A percentile compares a stretch with the other conserved stretches of the same genome.
Conservation (phyloP, 2,888 invertebrate genomes). For the Chaitophorus viminalis region DNA sequence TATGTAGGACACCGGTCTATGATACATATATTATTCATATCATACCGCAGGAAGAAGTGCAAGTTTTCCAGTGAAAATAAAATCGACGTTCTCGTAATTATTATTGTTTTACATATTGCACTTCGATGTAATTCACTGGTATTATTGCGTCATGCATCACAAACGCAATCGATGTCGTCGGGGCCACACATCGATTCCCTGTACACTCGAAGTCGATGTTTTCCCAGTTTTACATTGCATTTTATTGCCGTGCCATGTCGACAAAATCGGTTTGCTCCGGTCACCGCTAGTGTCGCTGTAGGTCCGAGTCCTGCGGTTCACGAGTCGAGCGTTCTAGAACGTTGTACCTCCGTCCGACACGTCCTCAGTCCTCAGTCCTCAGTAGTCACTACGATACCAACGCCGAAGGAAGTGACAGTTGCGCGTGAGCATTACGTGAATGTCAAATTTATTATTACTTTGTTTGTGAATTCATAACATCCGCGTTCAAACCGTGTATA, state of each 20-base stretch:
- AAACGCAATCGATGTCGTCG: not conserved
- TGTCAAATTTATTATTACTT: no score
- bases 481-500: not conserved
- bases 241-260: slow-evolving; percentile 3
- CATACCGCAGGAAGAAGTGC: no score
- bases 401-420: no score
- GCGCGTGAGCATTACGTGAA: no score
- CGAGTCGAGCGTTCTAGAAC: not conserved
- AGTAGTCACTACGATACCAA: no score
- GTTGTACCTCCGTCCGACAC: not conserved
- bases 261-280: slow-evolving; percentile 5
- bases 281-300: not conserved
- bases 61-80: no score
- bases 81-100: no score
- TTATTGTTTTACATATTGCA: no score
- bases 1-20: no score
- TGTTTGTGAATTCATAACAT: no score
- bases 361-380: no score
- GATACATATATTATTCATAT: no score
- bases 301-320: not conserved
- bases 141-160: not conserved
- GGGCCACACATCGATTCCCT: not conserved
- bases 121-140: not conserved
- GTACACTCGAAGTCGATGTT: not conserved
- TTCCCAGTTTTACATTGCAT: not conserved